These are phyloP conservation scores for Fistularia tabacaria DNA, from an alignment of 2,797 vertebrate genomes.

Conservation along the genomic window DNA sequence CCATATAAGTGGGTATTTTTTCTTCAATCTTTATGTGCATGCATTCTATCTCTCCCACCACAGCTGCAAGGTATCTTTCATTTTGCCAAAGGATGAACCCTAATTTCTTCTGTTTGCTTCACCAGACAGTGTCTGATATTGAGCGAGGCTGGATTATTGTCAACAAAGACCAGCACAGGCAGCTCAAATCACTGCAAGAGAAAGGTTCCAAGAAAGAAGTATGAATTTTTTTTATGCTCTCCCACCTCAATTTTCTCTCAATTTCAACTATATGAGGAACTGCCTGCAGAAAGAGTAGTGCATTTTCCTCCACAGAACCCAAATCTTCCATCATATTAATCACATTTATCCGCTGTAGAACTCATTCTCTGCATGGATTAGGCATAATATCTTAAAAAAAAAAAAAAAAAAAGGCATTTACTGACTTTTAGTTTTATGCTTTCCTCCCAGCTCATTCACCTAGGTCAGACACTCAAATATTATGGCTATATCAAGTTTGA, in stretches of 20 bases:
- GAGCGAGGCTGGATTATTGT: conserved; percentile 95
- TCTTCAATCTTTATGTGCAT: not conserved
- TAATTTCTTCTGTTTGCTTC: conserved; percentile 28
- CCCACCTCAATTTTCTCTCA: too few species aligned
- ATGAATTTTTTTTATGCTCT: conserved; percentile 20
- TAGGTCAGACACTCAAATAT: conserved; percentile 95
- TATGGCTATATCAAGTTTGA: conserved; percentile 97
- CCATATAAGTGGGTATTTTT: conserved; percentile 11
- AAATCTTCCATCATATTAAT: too few species aligned
- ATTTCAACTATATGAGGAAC: too few species aligned
- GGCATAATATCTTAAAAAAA: too few species aligned
- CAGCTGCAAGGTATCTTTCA: not conserved
- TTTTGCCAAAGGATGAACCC: conserved; percentile 28
- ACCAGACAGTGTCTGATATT: conserved; percentile 91
- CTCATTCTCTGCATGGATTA: not conserved
- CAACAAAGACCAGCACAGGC: conserved; percentile 95
- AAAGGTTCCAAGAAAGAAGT: conserved; percentile 99
- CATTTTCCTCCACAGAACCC: too few species aligned
- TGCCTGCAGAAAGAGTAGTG: too few species aligned
- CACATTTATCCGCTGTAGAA: too few species aligned
- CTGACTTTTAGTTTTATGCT: not conserved
- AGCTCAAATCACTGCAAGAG: conserved; percentile 96
- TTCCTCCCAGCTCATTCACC: conserved; percentile 83
- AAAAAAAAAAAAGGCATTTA: too few species aligned
- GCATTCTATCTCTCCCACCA: conserved; percentile 9